Conservation (phyloP, 2,888 invertebrate genomes). For the Anthophora plumipes region DNA sequence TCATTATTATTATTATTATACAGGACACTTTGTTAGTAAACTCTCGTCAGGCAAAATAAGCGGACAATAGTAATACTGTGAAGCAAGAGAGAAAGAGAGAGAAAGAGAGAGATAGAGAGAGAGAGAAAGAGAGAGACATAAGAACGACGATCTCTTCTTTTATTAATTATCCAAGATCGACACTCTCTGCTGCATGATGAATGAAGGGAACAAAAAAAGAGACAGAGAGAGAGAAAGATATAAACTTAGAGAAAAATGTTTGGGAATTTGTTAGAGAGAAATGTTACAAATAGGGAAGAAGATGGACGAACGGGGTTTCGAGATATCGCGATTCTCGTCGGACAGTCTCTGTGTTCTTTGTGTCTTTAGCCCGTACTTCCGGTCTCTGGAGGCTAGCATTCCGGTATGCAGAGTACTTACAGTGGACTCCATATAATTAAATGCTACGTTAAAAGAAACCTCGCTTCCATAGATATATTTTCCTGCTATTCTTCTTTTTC, state of each 20-base stretch:
- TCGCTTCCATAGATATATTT: slow-evolving; percentile 25
- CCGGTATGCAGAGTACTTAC: slow-evolving; percentile 57
- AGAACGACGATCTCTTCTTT: background rate
- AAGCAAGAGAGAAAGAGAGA: slow-evolving; percentile 23
- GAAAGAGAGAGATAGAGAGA: too few relatives aligned
- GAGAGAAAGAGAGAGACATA: background rate
- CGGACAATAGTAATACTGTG: slow-evolving; percentile 9
- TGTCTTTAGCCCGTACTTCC: slow-evolving; percentile 25
- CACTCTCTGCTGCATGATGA: slow-evolving; percentile 1
- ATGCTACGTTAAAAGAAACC: slow-evolving; percentile 46
- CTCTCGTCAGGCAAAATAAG: slow-evolving; percentile 49
- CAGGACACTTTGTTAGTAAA: slow-evolving; percentile 37
- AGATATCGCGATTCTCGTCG: slow-evolving; percentile 5
- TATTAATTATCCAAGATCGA: background rate
- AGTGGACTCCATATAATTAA: slow-evolving; percentile 40
- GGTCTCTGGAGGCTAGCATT: slow-evolving; percentile 28
- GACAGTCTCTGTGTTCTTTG: slow-evolving; percentile 22
- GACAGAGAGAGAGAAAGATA: background rate
- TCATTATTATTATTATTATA: background rate
- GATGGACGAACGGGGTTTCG: background rate
- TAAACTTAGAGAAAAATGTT: background rate
- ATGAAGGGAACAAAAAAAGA: too few relatives aligned
- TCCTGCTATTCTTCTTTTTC: background rate
- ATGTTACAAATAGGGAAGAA: background rate
- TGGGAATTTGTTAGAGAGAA: background rate